These are phyloP conservation scores for Steatornis caripensis DNA, from an alignment of 2,113 vertebrate genomes.

Conservation along the genomic window DNA sequence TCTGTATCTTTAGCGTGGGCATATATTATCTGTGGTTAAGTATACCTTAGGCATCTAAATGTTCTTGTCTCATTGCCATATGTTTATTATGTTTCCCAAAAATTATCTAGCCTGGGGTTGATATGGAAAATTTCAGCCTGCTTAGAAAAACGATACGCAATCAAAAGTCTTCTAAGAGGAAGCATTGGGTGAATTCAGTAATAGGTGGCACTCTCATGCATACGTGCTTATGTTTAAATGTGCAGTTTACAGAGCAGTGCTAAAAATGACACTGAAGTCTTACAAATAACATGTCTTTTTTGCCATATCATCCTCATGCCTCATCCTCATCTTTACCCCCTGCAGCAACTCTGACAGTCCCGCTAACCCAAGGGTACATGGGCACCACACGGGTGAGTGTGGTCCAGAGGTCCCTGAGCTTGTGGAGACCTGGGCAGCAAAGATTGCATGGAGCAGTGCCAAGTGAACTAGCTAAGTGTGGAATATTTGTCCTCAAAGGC, in stretches of 20 bases:
- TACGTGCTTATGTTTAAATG: not conserved
- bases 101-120: not conserved
- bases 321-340: not conserved
- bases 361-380: not conserved
- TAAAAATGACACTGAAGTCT: not conserved
- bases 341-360: not conserved
- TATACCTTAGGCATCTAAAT: not conserved
- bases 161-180: not conserved
- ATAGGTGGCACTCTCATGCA: not conserved
- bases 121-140: not conserved
- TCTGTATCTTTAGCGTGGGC: not conserved
- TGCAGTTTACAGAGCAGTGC: not conserved
- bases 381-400: fast-evolving
- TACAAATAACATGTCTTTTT: not conserved
- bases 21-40: not conserved
- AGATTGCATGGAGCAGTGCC: not conserved
- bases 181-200: fast-evolving
- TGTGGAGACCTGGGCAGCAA: not conserved
- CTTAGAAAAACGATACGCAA: not conserved
- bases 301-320: not conserved
- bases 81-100: not conserved
- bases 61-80: not conserved
- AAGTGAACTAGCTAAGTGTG: not conserved
- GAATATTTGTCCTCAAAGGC: not conserved
- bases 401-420: not conserved